Evolutionary conservation across 2,113 vertebrate genomes (phyloP), one percentile per base, ranked within the genome.

Genomic region (Ameiurus melas): DNA sequence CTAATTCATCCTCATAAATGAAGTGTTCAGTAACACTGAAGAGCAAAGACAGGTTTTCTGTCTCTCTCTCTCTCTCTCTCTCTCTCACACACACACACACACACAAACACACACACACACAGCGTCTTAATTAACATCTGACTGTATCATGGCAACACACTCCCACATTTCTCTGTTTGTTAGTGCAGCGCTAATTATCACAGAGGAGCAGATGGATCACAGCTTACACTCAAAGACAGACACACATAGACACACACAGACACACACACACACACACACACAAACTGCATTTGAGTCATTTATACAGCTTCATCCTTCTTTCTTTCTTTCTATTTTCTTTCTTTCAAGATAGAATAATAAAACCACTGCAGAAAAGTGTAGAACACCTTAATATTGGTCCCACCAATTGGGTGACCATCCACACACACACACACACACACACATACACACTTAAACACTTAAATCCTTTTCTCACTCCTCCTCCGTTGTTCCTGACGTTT

Each of bases 111-210:
- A 39, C 77, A 20, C 62, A 71, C 90, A 84, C 86, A 71, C 89
- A 66, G 64, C 66, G 80, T 93, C 91, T 93, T 94, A 95, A 95
- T 95, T 95, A 94, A 93, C 92, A 93, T 90, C 87, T 62, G 91
- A 87, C 91, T 77, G 91, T 94, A 93, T 94, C 92, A 93, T 94
- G 92, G 93, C 93, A 94, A 94, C 92, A 66, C 86, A 64, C 93
- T 93, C 91, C 90, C 92, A 60, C 33, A 93, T 93, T 91, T 95
- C 91, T 92, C 86, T 92, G 91, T 30, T 39, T 86, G 84, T 78
- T 82, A 86, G 47, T 78, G 71, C 87, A 47, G 71, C 62, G 77
- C 91, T 94, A 94, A 95, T 95, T 93, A 94, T 93, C 90, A 16
- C 66, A 85, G 84, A 85, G 66, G 84, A 89, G 87, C 83, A 88